These are phyloP conservation scores for Chelonus formosanus DNA, from an alignment of 2,888 invertebrate genomes.

Conservation along the genomic window DNA sequence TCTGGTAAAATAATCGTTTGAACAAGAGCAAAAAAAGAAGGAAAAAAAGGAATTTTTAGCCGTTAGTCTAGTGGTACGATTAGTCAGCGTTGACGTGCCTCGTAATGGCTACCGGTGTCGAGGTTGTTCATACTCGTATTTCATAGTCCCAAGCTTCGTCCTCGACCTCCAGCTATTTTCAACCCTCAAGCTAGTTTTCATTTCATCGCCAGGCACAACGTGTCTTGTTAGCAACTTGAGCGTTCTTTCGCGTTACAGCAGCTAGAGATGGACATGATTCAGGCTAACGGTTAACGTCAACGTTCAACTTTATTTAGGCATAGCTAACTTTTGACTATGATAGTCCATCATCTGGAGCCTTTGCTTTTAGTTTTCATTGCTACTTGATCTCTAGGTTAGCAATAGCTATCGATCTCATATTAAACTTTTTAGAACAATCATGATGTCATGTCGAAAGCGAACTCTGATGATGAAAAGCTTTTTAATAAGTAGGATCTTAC, in stretches of 20 bases:
- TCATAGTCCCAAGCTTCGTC: slow-evolving; percentile 44
- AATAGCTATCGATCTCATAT: not conserved
- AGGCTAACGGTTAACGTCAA: slow-evolving; percentile 29
- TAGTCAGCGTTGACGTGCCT: slow-evolving; percentile 42
- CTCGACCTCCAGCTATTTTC: slow-evolving; percentile 24
- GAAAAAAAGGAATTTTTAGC: slow-evolving; percentile 35
- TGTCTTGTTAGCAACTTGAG: slow-evolving; percentile 60
- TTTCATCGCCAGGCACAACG: slow-evolving; percentile 52
- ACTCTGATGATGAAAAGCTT: too few species aligned
- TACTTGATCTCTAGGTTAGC: slow-evolving; percentile 10
- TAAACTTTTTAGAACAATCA: too few species aligned
- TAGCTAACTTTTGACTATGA: slow-evolving; percentile 41
- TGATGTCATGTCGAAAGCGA: too few species aligned
- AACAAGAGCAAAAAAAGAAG: slow-evolving; percentile 8
- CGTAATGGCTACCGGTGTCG: slow-evolving; percentile 38
- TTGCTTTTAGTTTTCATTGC: slow-evolving; percentile 20
- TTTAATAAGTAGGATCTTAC: too few species aligned
- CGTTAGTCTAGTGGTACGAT: slow-evolving; percentile 40
- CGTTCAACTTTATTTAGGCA: slow-evolving; percentile 31
- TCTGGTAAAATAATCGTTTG: slow-evolving; percentile 1
- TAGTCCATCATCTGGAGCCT: slow-evolving; percentile 28
- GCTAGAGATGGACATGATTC: slow-evolving; percentile 14
- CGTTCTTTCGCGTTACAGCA: slow-evolving; percentile 27
- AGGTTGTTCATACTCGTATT: slow-evolving; percentile 53
- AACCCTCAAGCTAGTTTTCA: slow-evolving; percentile 47